Conservation (phyloP, 2,797 vertebrate genomes). For the Centropyge bicolor region DNA sequence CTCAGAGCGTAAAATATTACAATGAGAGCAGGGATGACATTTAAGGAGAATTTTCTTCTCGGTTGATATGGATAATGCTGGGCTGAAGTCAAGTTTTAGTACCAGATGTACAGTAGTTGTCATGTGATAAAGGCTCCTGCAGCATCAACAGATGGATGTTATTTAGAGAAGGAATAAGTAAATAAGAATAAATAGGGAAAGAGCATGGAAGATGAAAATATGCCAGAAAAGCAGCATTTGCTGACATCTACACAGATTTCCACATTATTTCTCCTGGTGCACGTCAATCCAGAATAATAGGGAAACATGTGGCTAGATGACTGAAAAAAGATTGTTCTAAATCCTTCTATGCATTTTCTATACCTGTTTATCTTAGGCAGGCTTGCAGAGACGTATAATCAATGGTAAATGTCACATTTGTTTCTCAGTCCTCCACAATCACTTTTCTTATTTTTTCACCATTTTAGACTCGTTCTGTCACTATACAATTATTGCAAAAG, state of each 20-base stretch:
- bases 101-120: conserved; percentile 58
- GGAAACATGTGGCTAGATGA: not conserved
- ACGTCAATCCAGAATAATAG: conserved; percentile 12
- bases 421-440: not conserved
- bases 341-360: conserved; percentile 1
- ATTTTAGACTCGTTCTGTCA: not conserved
- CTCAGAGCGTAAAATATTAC: conserved; percentile 49
- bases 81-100: conserved; percentile 45
- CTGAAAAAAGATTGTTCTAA: not conserved
- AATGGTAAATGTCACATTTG: conserved; percentile 4
- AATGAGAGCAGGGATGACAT: conserved; percentile 63
- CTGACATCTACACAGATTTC: conserved; percentile 35
- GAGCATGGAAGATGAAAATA: conserved; percentile 1
- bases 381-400: not conserved
- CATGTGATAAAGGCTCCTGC: conserved; percentile 50
- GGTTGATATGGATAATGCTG: conserved; percentile 39
- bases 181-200: conserved; percentile 48
- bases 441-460: conserved; percentile 1
- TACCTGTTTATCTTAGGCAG: not conserved
- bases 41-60: conserved; percentile 48
- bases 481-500: not conserved
- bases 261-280: conserved; percentile 3
- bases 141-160: conserved; percentile 58
- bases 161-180: conserved; percentile 57
- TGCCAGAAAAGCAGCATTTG: conserved; percentile 19